Base-by-base conservation (phyloP, 1,140 invertebrate species). In the Palaemon carinicauda region DNA sequence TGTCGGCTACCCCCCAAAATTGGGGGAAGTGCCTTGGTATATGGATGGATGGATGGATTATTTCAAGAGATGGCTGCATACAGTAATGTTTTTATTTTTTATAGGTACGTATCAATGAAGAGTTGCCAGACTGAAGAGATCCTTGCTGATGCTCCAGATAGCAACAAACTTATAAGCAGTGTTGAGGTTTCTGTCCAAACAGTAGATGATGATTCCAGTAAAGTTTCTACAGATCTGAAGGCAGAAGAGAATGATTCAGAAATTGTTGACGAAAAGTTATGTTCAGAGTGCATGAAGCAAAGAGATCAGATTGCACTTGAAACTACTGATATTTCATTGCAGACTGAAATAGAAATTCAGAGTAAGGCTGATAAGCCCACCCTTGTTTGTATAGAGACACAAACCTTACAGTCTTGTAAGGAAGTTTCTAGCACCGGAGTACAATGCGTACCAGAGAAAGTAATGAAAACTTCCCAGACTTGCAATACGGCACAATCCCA, bases 91-190 rank as follows among this genome's bases (percentile, higher is more conserved):
- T 15, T 41, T 41, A 7, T 29, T 14, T 17, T 86, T 86, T 15
- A n/a, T 77, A 86, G 84, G 14, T 86, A 73, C 80, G 84, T 86
- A 7, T 86, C 84, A 2, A 86, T 86, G 84, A 86, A 86, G 52
- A 86, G 84, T 29, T 86, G 84, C 52, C 84, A 86, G 65, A 86
- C 84, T 33, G 84, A 86, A 10, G 65, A 80, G n/a, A 33, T 33
- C 3, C 33, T 53, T 24, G 33, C 54, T 24, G 12, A 52, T 10
- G 1, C 29, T 60, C 9, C 15, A 19, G 54, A 27, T 29, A 24
- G 33, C 84, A 53, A 33, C 21, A 14, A 19, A 80, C 17, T 51
- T 53, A 4, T 69, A 86, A 78, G 73, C 77, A 21, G 65, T 80
- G n/a, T 50, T 21, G 31, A 41, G 41, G 50, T 53, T 27, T 41